These are phyloP conservation scores for Clarias platycephalus DNA, from an alignment of 2,797 vertebrate genomes.

Conservation along the genomic window DNA sequence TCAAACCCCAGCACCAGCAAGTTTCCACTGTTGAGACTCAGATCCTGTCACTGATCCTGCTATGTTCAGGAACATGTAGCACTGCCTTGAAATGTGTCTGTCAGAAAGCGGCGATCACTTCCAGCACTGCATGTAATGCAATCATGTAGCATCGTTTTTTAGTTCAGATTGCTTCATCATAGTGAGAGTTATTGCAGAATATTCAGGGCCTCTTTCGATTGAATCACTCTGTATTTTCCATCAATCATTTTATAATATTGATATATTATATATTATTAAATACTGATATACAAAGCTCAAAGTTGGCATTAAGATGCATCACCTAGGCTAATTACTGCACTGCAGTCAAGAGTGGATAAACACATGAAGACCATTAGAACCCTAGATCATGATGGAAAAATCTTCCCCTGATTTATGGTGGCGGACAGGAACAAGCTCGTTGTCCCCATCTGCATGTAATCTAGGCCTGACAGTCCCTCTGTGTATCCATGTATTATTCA, in stretches of 20 bases:
- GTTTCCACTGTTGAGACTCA: too few species aligned
- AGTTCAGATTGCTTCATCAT: too few species aligned
- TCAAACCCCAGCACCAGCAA: too few species aligned
- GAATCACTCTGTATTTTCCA: neutral
- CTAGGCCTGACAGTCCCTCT: neutral
- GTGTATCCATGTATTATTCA: slow-evolving; percentile 19
- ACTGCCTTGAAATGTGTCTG: too few species aligned
- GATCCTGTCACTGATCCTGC: too few species aligned
- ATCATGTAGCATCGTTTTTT: too few species aligned
- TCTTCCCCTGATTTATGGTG: neutral
- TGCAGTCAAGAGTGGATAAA: neutral
- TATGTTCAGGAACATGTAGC: too few species aligned
- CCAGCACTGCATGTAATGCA: too few species aligned
- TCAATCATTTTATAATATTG: neutral
- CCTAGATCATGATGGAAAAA: neutral
- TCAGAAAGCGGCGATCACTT: too few species aligned
- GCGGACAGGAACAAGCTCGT: neutral
- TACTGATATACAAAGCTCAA: neutral
- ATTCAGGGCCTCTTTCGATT: too few species aligned
- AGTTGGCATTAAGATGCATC: neutral
- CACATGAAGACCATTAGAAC: too few species aligned
- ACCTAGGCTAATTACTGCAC: neutral
- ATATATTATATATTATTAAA: neutral
- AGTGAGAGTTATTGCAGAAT: too few species aligned
- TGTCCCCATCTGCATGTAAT: neutral